Evolutionary conservation across 2,888 invertebrate genomes (phyloP).

Genomic region (Drosophila affinis): DNA sequence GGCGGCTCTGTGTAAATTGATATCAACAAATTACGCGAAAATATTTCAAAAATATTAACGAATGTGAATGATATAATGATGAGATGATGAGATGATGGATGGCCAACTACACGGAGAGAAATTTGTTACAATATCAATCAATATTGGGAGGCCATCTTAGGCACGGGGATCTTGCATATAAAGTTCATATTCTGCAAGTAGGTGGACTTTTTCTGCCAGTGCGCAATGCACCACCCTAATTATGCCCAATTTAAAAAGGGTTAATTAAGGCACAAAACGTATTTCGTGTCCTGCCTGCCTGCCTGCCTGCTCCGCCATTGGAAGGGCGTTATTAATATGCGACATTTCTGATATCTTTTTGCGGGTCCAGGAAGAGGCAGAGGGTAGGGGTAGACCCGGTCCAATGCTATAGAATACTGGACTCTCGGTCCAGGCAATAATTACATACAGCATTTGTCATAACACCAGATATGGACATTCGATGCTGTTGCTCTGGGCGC

Average conservation of each 20-base stretch:
- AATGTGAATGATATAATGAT: conserved; percentile 79
- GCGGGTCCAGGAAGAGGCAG: conserved; percentile 19
- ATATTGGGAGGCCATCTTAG: too few relatives aligned
- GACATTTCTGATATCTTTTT: conserved; percentile 78
- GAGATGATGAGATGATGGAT: conserved; percentile 66
- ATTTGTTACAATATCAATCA: not conserved
- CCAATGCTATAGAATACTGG: too few relatives aligned
- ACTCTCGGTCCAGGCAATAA: conserved; percentile 57
- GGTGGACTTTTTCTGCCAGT: conserved; percentile 51
- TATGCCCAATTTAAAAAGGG: conserved; percentile 82
- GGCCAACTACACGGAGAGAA: conserved; percentile 51
- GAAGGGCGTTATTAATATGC: conserved; percentile 78
- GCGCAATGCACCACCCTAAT: conserved; percentile 60
- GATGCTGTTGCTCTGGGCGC: conserved; percentile 60
- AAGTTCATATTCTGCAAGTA: not conserved
- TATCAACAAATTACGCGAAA: conserved; percentile 80
- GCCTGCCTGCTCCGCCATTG: conserved; percentile 44
- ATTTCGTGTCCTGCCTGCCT: conserved; percentile 58
- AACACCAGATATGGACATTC: conserved; percentile 76
- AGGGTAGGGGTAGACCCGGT: too few relatives aligned
- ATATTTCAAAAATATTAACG: conserved; percentile 78
- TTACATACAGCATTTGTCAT: conserved; percentile 80
- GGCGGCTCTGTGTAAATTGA: conserved; percentile 72
- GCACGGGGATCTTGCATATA: not conserved
- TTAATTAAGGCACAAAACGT: conserved; percentile 81